Conservation (phyloP, 2,113 vertebrate species). For the Cochlearius cochlearius region DNA sequence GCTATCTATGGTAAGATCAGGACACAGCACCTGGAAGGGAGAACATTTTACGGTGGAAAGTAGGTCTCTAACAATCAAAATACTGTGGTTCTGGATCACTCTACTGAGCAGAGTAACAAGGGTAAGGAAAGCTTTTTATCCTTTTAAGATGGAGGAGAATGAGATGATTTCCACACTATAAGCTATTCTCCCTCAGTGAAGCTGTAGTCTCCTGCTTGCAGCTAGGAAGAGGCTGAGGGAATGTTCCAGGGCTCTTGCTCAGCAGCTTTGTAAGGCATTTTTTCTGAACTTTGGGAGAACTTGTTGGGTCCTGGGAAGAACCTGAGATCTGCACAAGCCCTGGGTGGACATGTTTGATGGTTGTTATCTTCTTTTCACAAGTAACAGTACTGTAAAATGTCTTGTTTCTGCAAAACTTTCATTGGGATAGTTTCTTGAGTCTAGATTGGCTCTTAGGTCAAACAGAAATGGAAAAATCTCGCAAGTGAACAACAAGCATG, state of each 20-base stretch:
- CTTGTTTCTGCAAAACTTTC: not conserved
- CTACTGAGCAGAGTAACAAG: not conserved
- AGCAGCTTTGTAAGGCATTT: not conserved
- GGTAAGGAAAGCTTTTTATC: not conserved
- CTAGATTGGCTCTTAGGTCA: not conserved
- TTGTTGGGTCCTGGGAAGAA: not conserved
- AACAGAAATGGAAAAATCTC: not conserved
- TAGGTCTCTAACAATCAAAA: not conserved
- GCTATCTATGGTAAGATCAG: not conserved
- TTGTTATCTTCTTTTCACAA: not conserved
- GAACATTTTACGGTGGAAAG: not conserved
- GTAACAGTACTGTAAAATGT: not conserved
- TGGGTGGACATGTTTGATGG: not conserved
- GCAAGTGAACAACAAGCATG: rapidly evolving
- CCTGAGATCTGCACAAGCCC: not conserved
- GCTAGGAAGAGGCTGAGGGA: not conserved
- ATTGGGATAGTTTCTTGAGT: not conserved
- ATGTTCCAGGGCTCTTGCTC: not conserved
- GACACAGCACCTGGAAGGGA: not conserved
- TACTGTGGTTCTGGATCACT: not conserved
- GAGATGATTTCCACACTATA: not conserved
- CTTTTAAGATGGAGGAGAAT: not conserved
- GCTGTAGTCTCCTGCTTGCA: not conserved
- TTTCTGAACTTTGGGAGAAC: not conserved
- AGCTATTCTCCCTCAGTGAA: not conserved